Conservation (phyloP, 2,113 vertebrate species). For the Heliornis fulica region DNA sequence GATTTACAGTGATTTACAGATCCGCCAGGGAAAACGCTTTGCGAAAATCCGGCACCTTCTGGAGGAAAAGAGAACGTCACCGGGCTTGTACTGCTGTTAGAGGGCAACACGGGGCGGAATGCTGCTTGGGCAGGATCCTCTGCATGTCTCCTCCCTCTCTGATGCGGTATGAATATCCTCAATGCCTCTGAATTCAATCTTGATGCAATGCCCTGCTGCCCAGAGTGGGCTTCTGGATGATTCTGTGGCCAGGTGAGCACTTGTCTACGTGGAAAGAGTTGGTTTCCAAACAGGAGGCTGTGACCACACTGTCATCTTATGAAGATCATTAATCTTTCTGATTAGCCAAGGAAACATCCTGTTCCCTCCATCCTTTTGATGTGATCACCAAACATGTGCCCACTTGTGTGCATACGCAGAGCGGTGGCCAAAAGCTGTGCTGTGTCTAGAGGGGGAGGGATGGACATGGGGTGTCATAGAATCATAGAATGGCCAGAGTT, state of each 20-base stretch:
- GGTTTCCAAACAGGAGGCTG: background rate
- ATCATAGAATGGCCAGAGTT: too few relatives aligned
- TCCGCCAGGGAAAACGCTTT: background rate
- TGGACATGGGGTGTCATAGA: rapidly evolving
- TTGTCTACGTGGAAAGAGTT: background rate
- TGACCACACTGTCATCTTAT: background rate
- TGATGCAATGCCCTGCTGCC: background rate
- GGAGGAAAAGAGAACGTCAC: background rate
- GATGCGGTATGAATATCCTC: background rate
- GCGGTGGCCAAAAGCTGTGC: background rate
- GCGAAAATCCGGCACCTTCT: background rate
- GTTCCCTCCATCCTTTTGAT: background rate
- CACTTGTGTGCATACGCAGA: background rate
- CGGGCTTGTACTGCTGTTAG: background rate
- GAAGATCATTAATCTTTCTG: background rate
- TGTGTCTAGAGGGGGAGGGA: too few relatives aligned
- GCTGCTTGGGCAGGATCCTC: background rate
- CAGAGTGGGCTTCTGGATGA: rapidly evolving
- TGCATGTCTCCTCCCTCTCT: background rate
- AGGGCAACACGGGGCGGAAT: background rate
- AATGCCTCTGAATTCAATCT: background rate
- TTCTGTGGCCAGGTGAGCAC: background rate
- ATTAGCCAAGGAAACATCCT: background rate
- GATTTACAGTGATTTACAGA: background rate
- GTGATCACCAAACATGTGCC: rapidly evolving